phyloP scores from a whole-genome alignment of 2,113 vertebrate species.

The Cebidichthys violaceus region DNA sequence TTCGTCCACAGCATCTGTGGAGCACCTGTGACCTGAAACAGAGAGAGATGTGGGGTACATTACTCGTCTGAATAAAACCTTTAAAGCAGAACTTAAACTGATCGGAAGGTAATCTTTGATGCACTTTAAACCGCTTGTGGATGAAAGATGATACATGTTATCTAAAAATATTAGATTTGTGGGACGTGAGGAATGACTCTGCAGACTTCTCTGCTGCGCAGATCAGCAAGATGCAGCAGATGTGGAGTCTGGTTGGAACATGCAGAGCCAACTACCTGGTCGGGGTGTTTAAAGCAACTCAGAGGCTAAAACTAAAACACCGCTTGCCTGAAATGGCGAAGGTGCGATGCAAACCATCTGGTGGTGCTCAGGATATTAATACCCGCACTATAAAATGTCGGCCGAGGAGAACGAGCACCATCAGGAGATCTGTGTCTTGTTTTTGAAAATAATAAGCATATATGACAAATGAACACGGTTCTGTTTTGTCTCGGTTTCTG shows the following conservation, averaged over 20 bases:
- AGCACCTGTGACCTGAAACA: constrained; percentile 69
- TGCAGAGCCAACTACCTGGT: constrained; percentile 60
- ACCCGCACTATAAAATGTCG: constrained; percentile 21
- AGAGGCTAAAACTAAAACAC: constrained; percentile 50
- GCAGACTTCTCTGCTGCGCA: constrained; percentile 52
- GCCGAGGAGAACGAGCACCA: constrained; percentile 31
- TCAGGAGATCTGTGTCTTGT: constrained; percentile 11
- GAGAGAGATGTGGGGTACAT: constrained; percentile 31
- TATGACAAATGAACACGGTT: not conserved
- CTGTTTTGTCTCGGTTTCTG: constrained; percentile 27
- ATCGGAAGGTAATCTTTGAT: constrained; percentile 35
- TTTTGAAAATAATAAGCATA: constrained; percentile 24
- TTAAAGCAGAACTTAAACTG: constrained; percentile 7
- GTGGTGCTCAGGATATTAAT: constrained; percentile 37
- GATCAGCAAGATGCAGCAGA: constrained; percentile 69
- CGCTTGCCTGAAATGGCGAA: constrained; percentile 57
- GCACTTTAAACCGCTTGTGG: constrained; percentile 11
- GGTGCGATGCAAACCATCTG: constrained; percentile 25
- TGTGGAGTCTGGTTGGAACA: constrained; percentile 59
- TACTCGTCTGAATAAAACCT: constrained; percentile 27
- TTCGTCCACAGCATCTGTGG: constrained; percentile 52
- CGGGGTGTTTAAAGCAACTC: constrained; percentile 54
- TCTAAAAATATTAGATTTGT: constrained; percentile 22
- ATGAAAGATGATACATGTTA: constrained; percentile 42
- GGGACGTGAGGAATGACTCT: constrained; percentile 44